Percentiles rank a stretch among this genome's conserved stretches.
phyloP scores from a whole-genome alignment of 2,888 invertebrate genomes.

The Linnaemya vulpina region DNA sequence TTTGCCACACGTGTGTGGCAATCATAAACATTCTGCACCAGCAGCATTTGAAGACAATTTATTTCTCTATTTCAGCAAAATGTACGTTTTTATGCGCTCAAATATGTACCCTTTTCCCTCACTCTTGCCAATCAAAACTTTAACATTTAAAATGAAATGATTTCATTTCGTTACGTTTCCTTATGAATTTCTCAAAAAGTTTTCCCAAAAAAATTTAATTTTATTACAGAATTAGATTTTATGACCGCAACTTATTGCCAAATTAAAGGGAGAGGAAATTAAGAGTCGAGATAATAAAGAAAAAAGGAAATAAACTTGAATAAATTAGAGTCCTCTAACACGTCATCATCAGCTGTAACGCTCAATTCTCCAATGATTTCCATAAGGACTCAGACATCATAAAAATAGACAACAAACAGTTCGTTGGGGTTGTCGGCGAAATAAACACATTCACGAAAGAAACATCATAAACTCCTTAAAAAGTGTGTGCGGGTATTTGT shows the following conservation, averaged over 20 bases:
- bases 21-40: slow-evolving; percentile 62
- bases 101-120: background rate
- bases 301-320: slow-evolving; percentile 26
- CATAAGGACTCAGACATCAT: slow-evolving; percentile 65
- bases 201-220: slow-evolving; percentile 57
- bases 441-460: slow-evolving; percentile 2
- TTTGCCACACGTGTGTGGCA: slow-evolving; percentile 67
- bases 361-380: slow-evolving; percentile 67
- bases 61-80: slow-evolving; percentile 46
- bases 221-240: slow-evolving; percentile 68
- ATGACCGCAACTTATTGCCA: slow-evolving; percentile 67
- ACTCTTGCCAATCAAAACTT: slow-evolving; percentile 10
- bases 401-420: slow-evolving; percentile 60
- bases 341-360: slow-evolving; percentile 66
- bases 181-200: background rate
- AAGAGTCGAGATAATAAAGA: slow-evolving; percentile 19
- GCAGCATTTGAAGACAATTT: slow-evolving; percentile 53
- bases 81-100: slow-evolving; percentile 22
- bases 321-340: slow-evolving; percentile 67
- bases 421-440: slow-evolving; percentile 33
- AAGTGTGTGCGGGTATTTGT: background rate
- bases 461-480: slow-evolving; percentile 34
- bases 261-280: slow-evolving; percentile 51
- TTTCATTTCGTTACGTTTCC: too few species aligned
- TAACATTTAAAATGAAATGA: slow-evolving; percentile 9